Conservation (phyloP, 2,113 vertebrate genomes). For the Neodon shergylaensis region DNA sequence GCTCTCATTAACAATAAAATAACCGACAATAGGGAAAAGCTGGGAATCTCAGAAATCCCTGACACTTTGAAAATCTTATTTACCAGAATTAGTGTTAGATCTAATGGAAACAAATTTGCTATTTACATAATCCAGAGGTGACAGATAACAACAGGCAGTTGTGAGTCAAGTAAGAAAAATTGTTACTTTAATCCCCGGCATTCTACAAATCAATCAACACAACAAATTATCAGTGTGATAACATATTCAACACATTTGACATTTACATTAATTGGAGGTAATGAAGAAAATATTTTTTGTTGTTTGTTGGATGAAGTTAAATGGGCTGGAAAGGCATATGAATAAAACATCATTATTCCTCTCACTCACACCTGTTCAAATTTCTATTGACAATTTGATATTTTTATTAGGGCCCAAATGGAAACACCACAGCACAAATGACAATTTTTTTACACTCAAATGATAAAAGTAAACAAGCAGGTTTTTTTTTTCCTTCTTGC, state of each 20-base stretch:
- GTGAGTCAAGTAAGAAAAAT: conserved; percentile 76
- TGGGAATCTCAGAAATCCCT: conserved; percentile 43
- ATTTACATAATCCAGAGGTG: conserved; percentile 73
- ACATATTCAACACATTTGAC: conserved; percentile 89
- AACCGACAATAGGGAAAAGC: background rate
- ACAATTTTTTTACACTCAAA: conserved; percentile 66
- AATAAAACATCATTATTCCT: conserved; percentile 87
- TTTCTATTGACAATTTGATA: conserved; percentile 84
- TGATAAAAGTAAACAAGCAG: conserved; percentile 75
- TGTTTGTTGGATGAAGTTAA: conserved; percentile 85
- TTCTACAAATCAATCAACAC: conserved; percentile 81
- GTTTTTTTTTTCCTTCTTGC: conserved; percentile 66
- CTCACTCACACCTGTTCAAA: conserved; percentile 85
- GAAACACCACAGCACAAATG: conserved; percentile 73
- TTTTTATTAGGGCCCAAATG: conserved; percentile 83
- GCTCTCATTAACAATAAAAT: conserved; percentile 48
- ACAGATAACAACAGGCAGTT: conserved; percentile 60
- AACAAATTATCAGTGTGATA: conserved; percentile 83
- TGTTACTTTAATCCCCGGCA: conserved; percentile 84
- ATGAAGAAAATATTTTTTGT: conserved; percentile 89
- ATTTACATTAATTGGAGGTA: conserved; percentile 89
- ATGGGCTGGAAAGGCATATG: conserved; percentile 86
- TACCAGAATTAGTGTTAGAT: conserved; percentile 60
- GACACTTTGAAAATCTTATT: conserved; percentile 71
- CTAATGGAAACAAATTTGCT: conserved; percentile 74